Percentiles rank a stretch among this genome's conserved stretches.
Evolutionary conservation across 1,140 invertebrate genomes (phyloP).

Genomic region (Drosophila melanica): DNA sequence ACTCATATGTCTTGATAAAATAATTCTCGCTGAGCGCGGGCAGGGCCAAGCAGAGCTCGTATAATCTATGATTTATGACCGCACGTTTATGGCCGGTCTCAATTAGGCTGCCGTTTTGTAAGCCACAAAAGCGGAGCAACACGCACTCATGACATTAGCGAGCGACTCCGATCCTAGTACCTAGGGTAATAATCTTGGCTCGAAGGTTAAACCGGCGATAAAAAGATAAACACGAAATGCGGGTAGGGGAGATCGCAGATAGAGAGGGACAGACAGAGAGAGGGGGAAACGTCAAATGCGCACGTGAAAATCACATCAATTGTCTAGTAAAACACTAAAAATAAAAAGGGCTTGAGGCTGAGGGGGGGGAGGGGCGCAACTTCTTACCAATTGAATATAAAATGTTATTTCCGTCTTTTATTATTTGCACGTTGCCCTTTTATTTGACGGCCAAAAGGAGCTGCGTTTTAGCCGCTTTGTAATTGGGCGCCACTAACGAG

Average conservation of each 20-base stretch:
- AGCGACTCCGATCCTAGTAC: constrained; percentile 28
- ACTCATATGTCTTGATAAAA: constrained; percentile 45
- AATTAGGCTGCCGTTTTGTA: constrained; percentile 76
- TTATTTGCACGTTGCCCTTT: constrained; percentile 66
- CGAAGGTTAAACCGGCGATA: constrained; percentile 74
- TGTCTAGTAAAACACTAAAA: constrained; percentile 67
- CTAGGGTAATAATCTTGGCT: constrained; percentile 60
- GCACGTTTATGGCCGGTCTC: constrained; percentile 69
- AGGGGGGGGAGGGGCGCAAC: constrained; percentile 10
- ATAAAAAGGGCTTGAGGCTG: constrained; percentile 5
- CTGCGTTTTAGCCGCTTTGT: constrained; percentile 52
- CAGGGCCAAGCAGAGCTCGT: constrained; percentile 35
- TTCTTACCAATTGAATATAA: constrained; percentile 77
- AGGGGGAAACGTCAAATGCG: constrained; percentile 53
- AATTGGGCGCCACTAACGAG: constrained; percentile 53
- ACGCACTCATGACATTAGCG: constrained; percentile 73
- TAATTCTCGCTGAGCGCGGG: constrained; percentile 32
- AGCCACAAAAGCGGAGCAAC: constrained; percentile 67
- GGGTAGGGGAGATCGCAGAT: neutral
- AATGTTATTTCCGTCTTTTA: constrained; percentile 80
- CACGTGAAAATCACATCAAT: constrained; percentile 83
- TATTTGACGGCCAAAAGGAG: constrained; percentile 9
- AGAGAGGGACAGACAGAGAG: neutral
- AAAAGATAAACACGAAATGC: constrained; percentile 65
- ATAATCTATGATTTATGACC: constrained; percentile 76